Base-by-base conservation (phyloP, 2,797 vertebrate species). In the Delichon dasypus region DNA sequence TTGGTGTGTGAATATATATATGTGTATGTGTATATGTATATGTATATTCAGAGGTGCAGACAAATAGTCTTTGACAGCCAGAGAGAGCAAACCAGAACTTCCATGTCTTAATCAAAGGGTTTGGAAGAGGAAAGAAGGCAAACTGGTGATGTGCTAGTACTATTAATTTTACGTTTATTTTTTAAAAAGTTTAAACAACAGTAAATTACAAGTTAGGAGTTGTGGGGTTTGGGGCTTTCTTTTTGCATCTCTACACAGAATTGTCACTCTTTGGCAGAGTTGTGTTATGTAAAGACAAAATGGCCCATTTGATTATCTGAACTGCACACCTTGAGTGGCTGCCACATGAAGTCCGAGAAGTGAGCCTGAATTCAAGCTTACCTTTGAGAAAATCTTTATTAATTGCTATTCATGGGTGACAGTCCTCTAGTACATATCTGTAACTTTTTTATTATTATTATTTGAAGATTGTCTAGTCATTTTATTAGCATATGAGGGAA, bases 21-120 rank as follows among this genome's bases (percentile, higher is more conserved):
- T 15, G 3, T 42, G 11, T 7, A 0, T 30, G 2, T 3, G 0
- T 20, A 10, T 16, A 12, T 4, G 0, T 32, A 2, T 7, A 17
- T 10, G 7, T 45, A 4, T 2, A 0, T 34, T 45, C 16, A 36
- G 36, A 30, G 51, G 8, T 36, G 4, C 23, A 55, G 12, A 30
- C 44, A 74, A 48, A 48, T 20, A 9, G 13, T 26, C 29, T 65
- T 54, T 50, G 18, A 32, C 13, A 64, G 36, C 14, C 26, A 27
- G 13, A 26, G n/a, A 32, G 20, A 38, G n/a, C 15, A 60, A 84
- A 38, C 3, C 20, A 32, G n/a, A 60, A 47, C 11, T 61, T 58
- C n/a, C 3, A 1, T 6, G 6, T 26, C 19, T 50, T 38, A 40
- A 78, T 34, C 10, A 50, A 51, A 51, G 45, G 7, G 13, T 38